Conservation (phyloP, 1,140 invertebrate genomes). For the Drosophila pandora region DNA sequence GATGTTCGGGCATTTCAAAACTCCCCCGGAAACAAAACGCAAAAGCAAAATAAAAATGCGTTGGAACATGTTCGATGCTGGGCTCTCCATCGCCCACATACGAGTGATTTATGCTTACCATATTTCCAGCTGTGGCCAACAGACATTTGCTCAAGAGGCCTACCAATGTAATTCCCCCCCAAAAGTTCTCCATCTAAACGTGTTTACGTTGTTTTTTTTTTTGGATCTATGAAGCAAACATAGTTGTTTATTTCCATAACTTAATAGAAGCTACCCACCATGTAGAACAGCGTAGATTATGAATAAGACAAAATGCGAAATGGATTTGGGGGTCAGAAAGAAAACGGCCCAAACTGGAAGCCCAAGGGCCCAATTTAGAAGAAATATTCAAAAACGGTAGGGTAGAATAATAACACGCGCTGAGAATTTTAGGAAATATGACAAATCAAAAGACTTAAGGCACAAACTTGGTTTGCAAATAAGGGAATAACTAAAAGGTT, state of each 20-base stretch:
- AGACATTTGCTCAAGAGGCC: conserved; percentile 1
- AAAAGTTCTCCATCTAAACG: conserved; percentile 24
- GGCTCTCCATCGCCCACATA: conserved; percentile 52
- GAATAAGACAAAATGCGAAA: conserved; percentile 33
- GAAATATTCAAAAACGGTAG: background rate
- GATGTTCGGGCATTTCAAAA: conserved; percentile 51
- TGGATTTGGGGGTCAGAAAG: conserved; percentile 19
- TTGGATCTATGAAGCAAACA: too few species aligned
- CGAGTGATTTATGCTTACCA: conserved; percentile 43
- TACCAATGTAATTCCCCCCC: background rate
- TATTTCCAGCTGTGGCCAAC: conserved; percentile 3
- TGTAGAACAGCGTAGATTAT: conserved; percentile 14
- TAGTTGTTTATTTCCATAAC: background rate
- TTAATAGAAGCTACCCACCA: background rate
- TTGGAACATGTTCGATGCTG: conserved; percentile 75
- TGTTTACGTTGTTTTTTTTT: conserved; percentile 23
- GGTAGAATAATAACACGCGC: background rate
- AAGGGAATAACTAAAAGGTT: background rate
- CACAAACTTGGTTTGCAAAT: conserved; percentile 25
- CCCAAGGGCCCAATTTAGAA: conserved; percentile 3
- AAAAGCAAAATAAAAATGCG: conserved; percentile 37
- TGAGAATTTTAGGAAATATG: background rate
- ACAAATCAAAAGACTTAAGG: conserved; percentile 37
- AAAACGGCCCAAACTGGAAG: background rate
- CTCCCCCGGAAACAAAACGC: conserved; percentile 32